Base-by-base conservation (phyloP, 2,888 invertebrate genomes). In the Cerceris rybyensis region DNA sequence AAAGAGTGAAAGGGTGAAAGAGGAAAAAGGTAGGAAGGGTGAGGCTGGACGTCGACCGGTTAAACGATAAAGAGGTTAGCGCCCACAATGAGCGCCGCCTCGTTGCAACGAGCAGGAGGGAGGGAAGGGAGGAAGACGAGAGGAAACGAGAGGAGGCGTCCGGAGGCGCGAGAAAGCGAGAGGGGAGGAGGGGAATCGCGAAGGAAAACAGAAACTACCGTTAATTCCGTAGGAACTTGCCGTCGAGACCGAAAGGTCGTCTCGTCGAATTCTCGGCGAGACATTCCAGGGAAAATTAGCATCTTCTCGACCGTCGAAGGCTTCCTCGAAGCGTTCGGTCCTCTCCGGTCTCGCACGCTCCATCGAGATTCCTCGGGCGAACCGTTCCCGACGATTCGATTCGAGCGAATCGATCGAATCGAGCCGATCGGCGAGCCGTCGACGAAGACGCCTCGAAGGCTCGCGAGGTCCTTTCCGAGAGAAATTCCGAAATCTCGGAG, bases 31-130 rank as follows among this genome's bases (percentile, higher is more conserved):
- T 43, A 64, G 65, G 43, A 49, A 54, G 58, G 67, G 16, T 39
- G 71, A 52, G 17, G 68, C 42, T 75, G 81, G 70, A 66, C 76
- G 78, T 54, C 77, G 85, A 74, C 78, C 80, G 83, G 86, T 82
- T 82, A 85, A 79, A 81, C 87, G 88, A 84, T 90, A 90, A 90
- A 87, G 81, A 82, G 86, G 86, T 90, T 90, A 90, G 84, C 86
- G 82, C 68, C 85, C 82, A 90, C 89, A 90, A 89, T 89, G 87
- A 89, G 80, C 80, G 82, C 73, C 72, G 71, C 75, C 72, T 42
- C 70, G 72, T 46, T 59, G 63, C 39, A 17, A 41, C 54, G 71
- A 60, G 17, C 72, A 28, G 63, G 70, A 63, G 55, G 49, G 66
- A 50, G 16, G 9, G 11, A 66, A 67, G 42, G 76, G 68, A 64